Percentiles rank a stretch among this genome's conserved stretches.
Evolutionary conservation across 2,888 invertebrate genomes (phyloP).

Genomic region (Cylloceria caligata): DNA sequence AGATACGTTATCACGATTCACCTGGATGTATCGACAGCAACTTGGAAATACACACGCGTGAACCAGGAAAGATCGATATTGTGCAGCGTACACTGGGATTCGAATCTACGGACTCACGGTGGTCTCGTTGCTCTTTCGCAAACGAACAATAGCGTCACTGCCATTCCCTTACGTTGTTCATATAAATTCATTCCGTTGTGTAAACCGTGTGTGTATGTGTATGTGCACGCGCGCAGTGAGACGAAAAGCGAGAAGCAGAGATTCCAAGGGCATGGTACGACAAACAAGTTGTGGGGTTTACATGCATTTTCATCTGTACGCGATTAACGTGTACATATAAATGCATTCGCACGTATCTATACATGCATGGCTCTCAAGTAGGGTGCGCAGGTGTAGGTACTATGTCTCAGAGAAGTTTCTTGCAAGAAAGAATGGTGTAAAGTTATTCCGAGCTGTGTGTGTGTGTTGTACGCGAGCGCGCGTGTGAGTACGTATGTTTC

Average conservation of each 20-base stretch:
- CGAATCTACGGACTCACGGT: conserved; percentile 49
- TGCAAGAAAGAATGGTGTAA: conserved; percentile 40
- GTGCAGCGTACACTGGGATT: conserved; percentile 42
- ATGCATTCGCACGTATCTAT: conserved; percentile 26
- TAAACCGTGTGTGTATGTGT: conserved; percentile 51
- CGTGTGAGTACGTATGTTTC: conserved; percentile 55
- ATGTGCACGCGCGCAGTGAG: conserved; percentile 11
- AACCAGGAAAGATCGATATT: conserved; percentile 41
- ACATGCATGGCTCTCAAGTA: background rate
- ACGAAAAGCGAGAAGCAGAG: conserved; percentile 48
- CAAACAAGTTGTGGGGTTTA: conserved; percentile 53
- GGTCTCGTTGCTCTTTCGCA: conserved; percentile 55
- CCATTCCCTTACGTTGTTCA: conserved; percentile 39
- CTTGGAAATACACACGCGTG: conserved; percentile 11
- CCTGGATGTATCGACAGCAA: conserved; percentile 30
- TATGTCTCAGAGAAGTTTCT: conserved; percentile 34
- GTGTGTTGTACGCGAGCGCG: background rate
- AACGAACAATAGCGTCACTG: conserved; percentile 52
- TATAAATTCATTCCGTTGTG: conserved; percentile 40
- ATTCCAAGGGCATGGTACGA: conserved; percentile 56
- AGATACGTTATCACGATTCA: no score
- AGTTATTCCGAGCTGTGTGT: conserved; percentile 53
- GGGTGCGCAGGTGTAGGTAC: conserved; percentile 4
- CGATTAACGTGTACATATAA: conserved; percentile 23
- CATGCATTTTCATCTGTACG: conserved; percentile 45